Conservation (phyloP, 2,113 vertebrate species). For the Chlamydotis undulata region DNA sequence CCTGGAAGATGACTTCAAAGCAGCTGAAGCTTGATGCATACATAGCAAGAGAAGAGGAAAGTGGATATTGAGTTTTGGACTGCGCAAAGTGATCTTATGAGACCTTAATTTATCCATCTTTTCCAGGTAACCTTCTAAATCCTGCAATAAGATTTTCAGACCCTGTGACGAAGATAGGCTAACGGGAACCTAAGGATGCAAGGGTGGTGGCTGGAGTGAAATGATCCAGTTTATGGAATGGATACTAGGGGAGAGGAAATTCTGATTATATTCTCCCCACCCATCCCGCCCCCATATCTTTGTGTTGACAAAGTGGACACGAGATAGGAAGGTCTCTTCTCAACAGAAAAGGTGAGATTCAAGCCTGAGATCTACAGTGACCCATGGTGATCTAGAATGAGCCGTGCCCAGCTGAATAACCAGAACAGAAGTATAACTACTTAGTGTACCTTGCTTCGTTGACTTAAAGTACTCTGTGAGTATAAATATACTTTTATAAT, state of each 20-base stretch:
- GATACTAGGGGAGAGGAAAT: not conserved
- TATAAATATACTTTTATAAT: not conserved
- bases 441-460: not conserved
- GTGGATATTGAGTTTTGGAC: not conserved
- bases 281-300: not conserved
- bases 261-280: not conserved
- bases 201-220: not conserved
- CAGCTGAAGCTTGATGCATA: not conserved
- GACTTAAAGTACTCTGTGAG: not conserved
- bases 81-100: not conserved
- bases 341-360: not conserved
- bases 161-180: not conserved
- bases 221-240: rapidly evolving
- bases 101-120: not conserved
- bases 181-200: not conserved
- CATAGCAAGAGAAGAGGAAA: not conserved
- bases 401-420: not conserved
- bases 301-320: not conserved
- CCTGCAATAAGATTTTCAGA: not conserved
- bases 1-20: not conserved
- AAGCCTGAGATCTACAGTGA: not conserved
- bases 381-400: not conserved
- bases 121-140: not conserved
- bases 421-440: not conserved
- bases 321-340: not conserved